These are phyloP conservation scores for Eidolon helvum DNA, from an alignment of 2,113 vertebrate genomes.

Conservation along the genomic window DNA sequence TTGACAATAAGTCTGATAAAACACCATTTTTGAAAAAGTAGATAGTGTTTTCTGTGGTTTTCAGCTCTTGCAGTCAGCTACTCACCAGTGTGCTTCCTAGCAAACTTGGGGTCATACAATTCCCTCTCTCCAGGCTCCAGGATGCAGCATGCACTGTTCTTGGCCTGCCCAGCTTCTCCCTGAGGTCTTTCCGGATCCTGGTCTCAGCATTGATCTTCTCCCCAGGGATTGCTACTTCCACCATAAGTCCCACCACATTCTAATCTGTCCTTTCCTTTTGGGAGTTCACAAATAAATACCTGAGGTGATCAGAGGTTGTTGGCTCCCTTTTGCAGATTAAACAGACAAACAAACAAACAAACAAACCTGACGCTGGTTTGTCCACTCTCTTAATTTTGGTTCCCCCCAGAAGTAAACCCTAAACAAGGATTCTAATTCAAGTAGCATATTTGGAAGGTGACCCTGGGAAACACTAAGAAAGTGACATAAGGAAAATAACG, in stretches of 20 bases:
- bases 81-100: neutral
- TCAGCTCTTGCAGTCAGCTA: neutral
- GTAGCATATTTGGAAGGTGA: neutral
- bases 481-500: too few relatives aligned
- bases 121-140: neutral
- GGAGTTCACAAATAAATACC: neutral
- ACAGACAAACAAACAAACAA: neutral
- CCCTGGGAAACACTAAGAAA: neutral
- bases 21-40: neutral
- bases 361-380: neutral
- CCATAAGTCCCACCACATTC: neutral
- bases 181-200: neutral
- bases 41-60: neutral
- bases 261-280: neutral
- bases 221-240: neutral
- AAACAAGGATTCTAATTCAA: neutral
- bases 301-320: neutral
- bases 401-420: neutral
- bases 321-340: neutral
- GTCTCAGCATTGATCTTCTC: neutral
- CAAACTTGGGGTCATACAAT: accelerated
- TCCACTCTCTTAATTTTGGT: neutral
- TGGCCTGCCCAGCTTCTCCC: neutral
- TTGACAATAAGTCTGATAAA: neutral
- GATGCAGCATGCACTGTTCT: neutral